These are phyloP conservation scores for Okamejei kenojei DNA, from an alignment of 2,797 vertebrate species.

Conservation along the genomic window DNA sequence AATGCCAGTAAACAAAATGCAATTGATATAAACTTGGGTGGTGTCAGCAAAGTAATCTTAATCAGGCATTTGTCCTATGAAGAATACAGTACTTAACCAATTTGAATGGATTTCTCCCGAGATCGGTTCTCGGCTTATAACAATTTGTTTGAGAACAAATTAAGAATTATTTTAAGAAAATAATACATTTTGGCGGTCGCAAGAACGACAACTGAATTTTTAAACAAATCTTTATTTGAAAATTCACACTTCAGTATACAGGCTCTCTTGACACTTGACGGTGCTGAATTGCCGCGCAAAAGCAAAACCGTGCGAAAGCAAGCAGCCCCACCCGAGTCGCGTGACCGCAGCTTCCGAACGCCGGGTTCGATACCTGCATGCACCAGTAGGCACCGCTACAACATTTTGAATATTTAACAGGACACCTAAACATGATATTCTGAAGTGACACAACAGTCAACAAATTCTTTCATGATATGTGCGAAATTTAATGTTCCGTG, in stretches of 20 bases:
- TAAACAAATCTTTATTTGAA: no score
- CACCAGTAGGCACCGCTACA: no score
- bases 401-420: neutral
- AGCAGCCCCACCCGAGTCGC: no score
- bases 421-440: neutral
- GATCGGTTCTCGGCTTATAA: neutral
- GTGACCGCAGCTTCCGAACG: no score
- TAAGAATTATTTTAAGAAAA: constrained; percentile 4
- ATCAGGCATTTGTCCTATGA: neutral
- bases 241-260: no score
- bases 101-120: neutral
- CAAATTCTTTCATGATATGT: no score
- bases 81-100: neutral
- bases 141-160: constrained; percentile 15
- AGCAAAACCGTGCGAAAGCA: no score
- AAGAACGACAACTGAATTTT: no score
- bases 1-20: constrained; percentile 33
- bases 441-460: neutral
- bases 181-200: neutral
- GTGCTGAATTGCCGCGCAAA: no score
- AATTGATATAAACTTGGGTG: constrained; percentile 25
- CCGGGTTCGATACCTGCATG: no score
- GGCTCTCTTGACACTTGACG: no score
- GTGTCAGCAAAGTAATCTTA: constrained; percentile 18
- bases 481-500: no score